Base-by-base conservation (phyloP, 2,888 invertebrate genomes). In the Mamestra brassicae region DNA sequence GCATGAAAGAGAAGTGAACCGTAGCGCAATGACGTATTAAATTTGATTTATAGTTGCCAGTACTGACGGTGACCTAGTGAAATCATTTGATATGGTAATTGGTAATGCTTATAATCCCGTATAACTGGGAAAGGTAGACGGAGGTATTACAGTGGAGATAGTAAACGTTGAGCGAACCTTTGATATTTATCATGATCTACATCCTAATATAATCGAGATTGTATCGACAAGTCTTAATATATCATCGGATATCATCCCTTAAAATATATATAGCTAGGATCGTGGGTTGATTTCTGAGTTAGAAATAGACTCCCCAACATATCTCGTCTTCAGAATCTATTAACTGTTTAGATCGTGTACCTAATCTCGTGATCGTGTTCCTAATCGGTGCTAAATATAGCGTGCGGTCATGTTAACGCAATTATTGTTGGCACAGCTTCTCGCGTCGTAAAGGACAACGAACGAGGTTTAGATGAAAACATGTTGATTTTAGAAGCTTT, bases 51-150 rank as follows among this genome's bases (percentile, higher is more conserved):
- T 86, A 74, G 71, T 76, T 76, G 54, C 71, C 57, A 74, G 71
- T 74, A 71, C 71, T 47, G 76, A 77, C 65, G 74, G 65, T 81
- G 82, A 83, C 83, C 83, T 65, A 85, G 78, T 77, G 70, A 54
- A 86, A 80, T 80, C 78, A 78, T 81, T 80, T 78, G 80, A 78
- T 84, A 84, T 86, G 76, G 78, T 80, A 84, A 83, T 77, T 74
- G 75, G 79, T 83, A 82, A 82, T 82, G 79, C 62, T 70, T 70
- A 47, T 71, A 71, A 79, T 83, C 63, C 83, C 70, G 42, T 64
- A 67, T 63, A 63, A 78, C 66, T 79, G 72, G 52, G 57, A 60
- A 78, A 79, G 55, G 64, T 58, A 74, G 68, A 71, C 42, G 58
- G 6, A 57, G 50, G 13, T 61, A 67, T 70, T 61, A 72, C 54